Base-by-base conservation (phyloP, 2,797 vertebrate species). In the Pterois miles region DNA sequence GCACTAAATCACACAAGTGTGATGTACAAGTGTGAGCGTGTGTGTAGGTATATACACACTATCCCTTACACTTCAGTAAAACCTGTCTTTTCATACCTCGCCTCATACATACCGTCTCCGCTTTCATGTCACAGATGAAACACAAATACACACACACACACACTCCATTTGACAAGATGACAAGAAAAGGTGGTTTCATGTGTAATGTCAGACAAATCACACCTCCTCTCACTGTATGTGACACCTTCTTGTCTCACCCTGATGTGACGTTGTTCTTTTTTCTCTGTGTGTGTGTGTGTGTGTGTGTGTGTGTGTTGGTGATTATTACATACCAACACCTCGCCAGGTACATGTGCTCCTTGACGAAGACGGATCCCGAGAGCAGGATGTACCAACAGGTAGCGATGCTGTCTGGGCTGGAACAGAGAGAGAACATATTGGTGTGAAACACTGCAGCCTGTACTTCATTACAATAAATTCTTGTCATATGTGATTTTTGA, bases 341-440 rank as follows among this genome's bases (percentile, higher is more conserved):
- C 59, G 98, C 97, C 86, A 99, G 93, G 93, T 96, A 97, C 97
- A 99, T 98, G 90, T 97, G 97, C 90, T 98, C 97, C 93, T 98
- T 98, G 93, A 98, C 95, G 60, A 99, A 96, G 74, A 99, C 97
- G 0, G 97, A 99, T 29, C 98, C 98, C 13, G 97, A 97, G 54
- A 99, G 97, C 65, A 99, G 95, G 83, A 98, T 97, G 88, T 97
- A 99, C 98, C 97, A 99, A 88, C 97, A 98, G 91, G 96, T 96
- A 80, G 97, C 97, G 78, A 97, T 92, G 68, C 94, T 97, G 94
- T 99, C 97, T 27, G 97, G 96, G 89, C 98, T 99, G 93, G 31
- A 93, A 89, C 34, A 90, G 84, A 90, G 83, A 90, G 36, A 73
- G 23, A 86, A 77, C 25, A 79, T 1, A 29, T 1, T 6, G 13